Base-by-base conservation (phyloP, 2,797 vertebrate genomes). In the Benthosema pterotum region DNA sequence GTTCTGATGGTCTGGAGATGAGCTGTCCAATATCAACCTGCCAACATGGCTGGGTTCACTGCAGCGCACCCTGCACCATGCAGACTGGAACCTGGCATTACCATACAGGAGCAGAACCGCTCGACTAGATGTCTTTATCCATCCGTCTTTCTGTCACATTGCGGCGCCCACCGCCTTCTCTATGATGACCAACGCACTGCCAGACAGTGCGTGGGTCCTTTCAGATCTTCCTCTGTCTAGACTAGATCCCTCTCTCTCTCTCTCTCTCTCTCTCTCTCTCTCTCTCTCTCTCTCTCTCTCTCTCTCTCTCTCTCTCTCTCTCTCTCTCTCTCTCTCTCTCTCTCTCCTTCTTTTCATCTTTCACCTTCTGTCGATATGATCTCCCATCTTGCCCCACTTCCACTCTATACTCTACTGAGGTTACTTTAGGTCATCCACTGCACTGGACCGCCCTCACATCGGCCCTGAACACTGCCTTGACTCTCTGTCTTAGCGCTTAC, bases 61-160 rank as follows among this genome's bases (percentile, higher is more conserved):
- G 42, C 22, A 16, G 54, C 57, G 14, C 43, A 61, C 17, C 15
- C 2, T 46, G 51, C 49, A 54, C 22, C 15, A 1, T 57, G 48
- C 17, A 16, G 19, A 25, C 56, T 60, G 42, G 50, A 72, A 62
- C 60, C 56, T 50, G 54, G 60, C 67, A 52, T 77, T 63, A 67
- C 55, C 72, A 66, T 63, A 65, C 54, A 55, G 61, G 63, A 45
- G 42, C 54, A 63, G 77, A 84, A 43, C 77, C 62, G 65, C 67
- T n/a, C 19, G 9, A 48, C 61, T 63, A 54, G 65, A 64, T 72
- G 77, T 74, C 66, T 61, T 46, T 69, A 60, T 78, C 76, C 65
- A 84, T 88, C 70, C 72, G 60, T 19, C 18, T 52, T 68, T 59
- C 53, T 57, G 54, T 65, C 68, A 66, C n/a, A 52, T 71, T 71